Conservation (phyloP, 2,888 invertebrate genomes). For the Andrena trimmerana region DNA sequence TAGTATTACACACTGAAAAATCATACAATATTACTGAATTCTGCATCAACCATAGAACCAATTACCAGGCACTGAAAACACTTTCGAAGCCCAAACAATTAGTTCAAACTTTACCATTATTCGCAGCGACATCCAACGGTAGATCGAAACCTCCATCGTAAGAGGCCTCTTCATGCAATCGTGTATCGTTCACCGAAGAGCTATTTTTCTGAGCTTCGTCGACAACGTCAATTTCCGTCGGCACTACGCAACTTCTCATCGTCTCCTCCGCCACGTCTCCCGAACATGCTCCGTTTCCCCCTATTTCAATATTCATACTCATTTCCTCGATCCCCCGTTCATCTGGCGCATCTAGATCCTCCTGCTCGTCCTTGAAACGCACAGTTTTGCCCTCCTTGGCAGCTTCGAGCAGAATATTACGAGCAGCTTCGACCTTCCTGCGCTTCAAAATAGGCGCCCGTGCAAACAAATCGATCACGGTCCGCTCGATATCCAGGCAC, state of each 20-base stretch:
- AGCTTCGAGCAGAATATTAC: neutral
- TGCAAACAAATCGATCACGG: conserved; percentile 74
- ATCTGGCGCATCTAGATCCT: conserved; percentile 5
- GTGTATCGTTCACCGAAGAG: neutral
- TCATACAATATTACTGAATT: no score
- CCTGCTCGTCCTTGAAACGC: conserved; percentile 75
- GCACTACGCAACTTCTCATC: neutral
- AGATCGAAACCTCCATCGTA: conserved; percentile 15
- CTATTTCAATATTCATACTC: neutral
- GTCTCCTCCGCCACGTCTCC: neutral
- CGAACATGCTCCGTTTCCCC: neutral
- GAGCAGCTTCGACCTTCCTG: conserved; percentile 52
- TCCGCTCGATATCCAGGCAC: conserved; percentile 72
- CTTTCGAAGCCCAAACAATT: neutral
- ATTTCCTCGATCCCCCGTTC: neutral
- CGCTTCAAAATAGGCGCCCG: conserved; percentile 73
- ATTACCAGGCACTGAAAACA: no score
- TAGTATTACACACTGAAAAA: no score
- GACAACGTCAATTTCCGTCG: neutral
- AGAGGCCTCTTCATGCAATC: neutral
- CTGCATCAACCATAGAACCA: no score
- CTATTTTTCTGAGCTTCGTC: neutral
- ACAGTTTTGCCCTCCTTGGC: conserved; percentile 76
- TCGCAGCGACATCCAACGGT: conserved; percentile 50
- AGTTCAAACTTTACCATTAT: conserved; percentile 52